Evolutionary conservation across 2,113 vertebrate genomes (phyloP).

Genomic region (Mormyrus lacerda): DNA sequence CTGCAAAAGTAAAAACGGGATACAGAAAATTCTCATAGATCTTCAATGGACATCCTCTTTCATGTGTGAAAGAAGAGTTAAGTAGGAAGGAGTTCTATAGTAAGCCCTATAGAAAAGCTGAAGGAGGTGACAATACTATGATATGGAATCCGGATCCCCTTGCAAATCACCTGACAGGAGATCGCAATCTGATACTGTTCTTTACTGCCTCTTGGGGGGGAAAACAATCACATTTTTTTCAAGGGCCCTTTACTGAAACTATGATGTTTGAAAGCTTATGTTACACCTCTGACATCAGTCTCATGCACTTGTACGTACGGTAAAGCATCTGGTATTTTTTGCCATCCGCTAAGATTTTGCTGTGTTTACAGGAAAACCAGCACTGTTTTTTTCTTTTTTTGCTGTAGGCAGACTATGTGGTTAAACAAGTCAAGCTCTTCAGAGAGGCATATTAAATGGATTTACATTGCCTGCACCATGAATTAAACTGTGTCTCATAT

Average conservation of each 20-base stretch:
- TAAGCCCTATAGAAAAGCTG: background rate
- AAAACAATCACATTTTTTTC: background rate
- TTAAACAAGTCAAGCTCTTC: background rate
- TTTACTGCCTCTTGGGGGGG: background rate
- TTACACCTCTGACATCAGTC: background rate
- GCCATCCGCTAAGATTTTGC: background rate
- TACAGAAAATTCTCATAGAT: background rate
- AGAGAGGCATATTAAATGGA: background rate
- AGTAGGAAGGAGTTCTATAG: constrained; percentile 38
- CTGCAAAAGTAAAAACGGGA: constrained; percentile 55
- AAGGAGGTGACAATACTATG: background rate
- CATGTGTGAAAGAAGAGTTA: constrained; percentile 20
- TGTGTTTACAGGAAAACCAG: background rate
- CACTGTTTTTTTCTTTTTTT: background rate
- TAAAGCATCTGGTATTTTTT: background rate
- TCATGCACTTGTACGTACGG: background rate
- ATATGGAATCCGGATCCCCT: background rate
- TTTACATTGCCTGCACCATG: background rate
- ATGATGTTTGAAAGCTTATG: background rate
- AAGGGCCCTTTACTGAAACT: background rate
- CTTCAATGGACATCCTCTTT: constrained; percentile 46
- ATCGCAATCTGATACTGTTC: background rate
- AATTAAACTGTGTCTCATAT: background rate
- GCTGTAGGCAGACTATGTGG: background rate
- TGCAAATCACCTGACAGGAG: background rate